Base-by-base conservation (phyloP, 2,113 vertebrate genomes). In the Oreocharis arfaki region DNA sequence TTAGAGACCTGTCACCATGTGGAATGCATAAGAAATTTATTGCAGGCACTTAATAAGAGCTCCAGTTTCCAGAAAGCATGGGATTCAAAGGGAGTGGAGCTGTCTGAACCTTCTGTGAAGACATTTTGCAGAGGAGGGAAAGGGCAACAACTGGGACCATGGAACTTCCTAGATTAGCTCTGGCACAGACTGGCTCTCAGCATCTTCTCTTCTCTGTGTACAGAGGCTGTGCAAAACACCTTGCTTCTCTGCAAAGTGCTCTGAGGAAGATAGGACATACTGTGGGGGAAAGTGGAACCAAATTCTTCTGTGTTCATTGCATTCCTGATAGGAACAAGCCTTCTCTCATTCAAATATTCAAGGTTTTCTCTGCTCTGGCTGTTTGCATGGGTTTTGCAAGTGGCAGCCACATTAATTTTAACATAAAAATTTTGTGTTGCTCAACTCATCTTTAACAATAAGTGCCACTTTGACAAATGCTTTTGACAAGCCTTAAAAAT, bases 271-370 rank as follows among this genome's bases (percentile, higher is more conserved):
- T 1, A 67, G 16, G 4, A 50, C 1, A 4, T 13, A 28, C 9
- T 23, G 24, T 0, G 0, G 32, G 32, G 13, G 9, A 73, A 64
- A 79, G 12, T 11, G 18, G 11, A 57, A 75, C 23, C 2, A 3
- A 49, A 63, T 20, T 46, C 32, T 13, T 75, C 50, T 13, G 0
- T 41, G 3, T n/a, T 24, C 13, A 9, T 5, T 76, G 28, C 9
- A n/a, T 41, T 24, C 37, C 26, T 78, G 12, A 64, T 1, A 59
- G 17, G 18, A 84, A 8, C 8, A 69, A 74, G 9, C 10, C 1
- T 37, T 1, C 4, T 33, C 33, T 21, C 10, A n/a, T 32, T 39
- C 60, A 71, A 41, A 59, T 42, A 56, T 37, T 33, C 13, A 56
- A 71, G n/a, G 5, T 7, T 84, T 78, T 60, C 23, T 74, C 46